These are phyloP conservation scores for Sthenelais limicola DNA, from an alignment of 2,888 invertebrate genomes.

Conservation along the genomic window DNA sequence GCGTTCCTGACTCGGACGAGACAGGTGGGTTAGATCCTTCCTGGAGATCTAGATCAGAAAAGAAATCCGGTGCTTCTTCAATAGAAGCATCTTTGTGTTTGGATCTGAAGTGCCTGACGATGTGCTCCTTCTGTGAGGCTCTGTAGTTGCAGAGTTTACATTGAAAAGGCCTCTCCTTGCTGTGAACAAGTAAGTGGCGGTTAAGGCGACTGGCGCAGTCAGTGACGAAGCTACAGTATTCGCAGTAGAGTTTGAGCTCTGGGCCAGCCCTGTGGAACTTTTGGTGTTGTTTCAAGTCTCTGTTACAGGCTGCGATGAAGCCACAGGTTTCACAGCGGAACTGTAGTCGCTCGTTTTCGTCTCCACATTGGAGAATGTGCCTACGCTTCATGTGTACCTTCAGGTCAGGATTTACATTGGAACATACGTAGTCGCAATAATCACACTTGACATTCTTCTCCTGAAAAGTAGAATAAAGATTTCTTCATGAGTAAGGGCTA, in stretches of 20 bases:
- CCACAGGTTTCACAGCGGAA: constrained; percentile 65
- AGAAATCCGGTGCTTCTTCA: no score
- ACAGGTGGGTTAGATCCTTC: no score
- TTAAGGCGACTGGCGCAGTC: constrained; percentile 68
- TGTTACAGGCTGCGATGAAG: constrained; percentile 59
- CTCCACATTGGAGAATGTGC: constrained; percentile 51
- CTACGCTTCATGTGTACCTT: constrained; percentile 66
- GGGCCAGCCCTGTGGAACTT: constrained; percentile 69
- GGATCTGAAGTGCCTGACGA: constrained; percentile 54
- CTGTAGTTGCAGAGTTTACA: constrained; percentile 67
- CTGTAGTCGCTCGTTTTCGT: constrained; percentile 50
- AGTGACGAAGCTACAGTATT: constrained; percentile 69
- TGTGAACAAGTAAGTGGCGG: constrained; percentile 66
- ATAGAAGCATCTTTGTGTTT: constrained; percentile 64
- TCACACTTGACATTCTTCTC: constrained; percentile 67
- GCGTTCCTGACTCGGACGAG: no score
- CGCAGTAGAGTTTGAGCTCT: constrained; percentile 69
- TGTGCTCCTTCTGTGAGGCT: constrained; percentile 68
- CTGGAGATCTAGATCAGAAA: no score
- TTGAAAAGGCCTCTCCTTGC: constrained; percentile 65
- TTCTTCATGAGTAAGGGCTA: neutral
- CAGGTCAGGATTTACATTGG: constrained; percentile 67
- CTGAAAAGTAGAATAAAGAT: constrained; percentile 51
- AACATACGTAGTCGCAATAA: constrained; percentile 68
- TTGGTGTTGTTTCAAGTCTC: constrained; percentile 67